phyloP scores from a whole-genome alignment of 2,888 invertebrate species.

The Zygaena filipendulae region DNA sequence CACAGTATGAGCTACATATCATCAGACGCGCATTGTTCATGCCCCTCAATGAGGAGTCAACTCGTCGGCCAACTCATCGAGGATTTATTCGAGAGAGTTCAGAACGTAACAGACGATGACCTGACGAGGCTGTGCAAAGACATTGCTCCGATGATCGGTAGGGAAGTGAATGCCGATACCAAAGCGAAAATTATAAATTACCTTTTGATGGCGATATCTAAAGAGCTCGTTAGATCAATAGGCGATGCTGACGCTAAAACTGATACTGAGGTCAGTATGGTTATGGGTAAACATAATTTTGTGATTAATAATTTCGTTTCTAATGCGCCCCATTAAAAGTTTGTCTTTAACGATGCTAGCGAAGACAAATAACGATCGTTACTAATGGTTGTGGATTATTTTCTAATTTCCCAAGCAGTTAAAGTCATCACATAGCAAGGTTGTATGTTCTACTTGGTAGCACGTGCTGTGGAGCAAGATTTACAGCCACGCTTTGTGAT shows the following conservation, averaged over 20 bases:
- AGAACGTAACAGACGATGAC: conserved; percentile 50
- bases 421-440: too few relatives aligned
- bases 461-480: too few relatives aligned
- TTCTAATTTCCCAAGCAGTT: conserved; percentile 8
- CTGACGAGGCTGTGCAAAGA: conserved; percentile 48
- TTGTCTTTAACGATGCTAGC: conserved; percentile 26
- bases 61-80: conserved; percentile 58
- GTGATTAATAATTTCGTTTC: too few relatives aligned
- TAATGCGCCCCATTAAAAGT: conserved; percentile 3
- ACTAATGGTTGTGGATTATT: conserved; percentile 31
- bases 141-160: conserved; percentile 33
- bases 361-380: conserved; percentile 23
- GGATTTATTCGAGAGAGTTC: conserved; percentile 55
- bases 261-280: conserved; percentile 57
- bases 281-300: conserved; percentile 23
- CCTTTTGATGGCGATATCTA: conserved; percentile 62
- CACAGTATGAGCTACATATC: conserved; percentile 60
- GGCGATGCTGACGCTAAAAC: conserved; percentile 63
- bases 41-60: conserved; percentile 55
- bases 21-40: conserved; percentile 50
- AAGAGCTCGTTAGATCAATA: conserved; percentile 60
- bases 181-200: conserved; percentile 64
- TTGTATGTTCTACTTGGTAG: too few relatives aligned
- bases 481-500: too few relatives aligned
- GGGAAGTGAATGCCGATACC: conserved; percentile 45